A percentile compares a stretch with the other conserved stretches of the same genome.
These are phyloP conservation scores for Echiichthys vipera DNA, from an alignment of 2,797 vertebrate genomes.

Conservation along the genomic window DNA sequence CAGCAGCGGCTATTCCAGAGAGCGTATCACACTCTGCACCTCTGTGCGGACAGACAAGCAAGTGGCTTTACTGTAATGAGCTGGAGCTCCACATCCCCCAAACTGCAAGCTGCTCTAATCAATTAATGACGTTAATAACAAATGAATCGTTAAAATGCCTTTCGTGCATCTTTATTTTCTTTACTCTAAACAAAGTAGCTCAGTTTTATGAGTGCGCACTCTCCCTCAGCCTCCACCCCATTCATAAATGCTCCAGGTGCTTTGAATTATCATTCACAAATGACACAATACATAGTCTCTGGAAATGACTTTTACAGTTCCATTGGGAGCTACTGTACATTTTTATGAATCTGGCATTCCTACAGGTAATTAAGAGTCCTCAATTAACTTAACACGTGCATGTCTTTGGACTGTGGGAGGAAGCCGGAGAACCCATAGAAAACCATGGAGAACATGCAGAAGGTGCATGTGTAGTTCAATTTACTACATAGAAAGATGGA, in stretches of 20 bases:
- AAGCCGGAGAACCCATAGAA: too few species aligned
- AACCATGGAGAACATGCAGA: too few species aligned
- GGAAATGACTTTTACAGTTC: background rate
- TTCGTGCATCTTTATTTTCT: background rate
- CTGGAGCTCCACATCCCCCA: background rate
- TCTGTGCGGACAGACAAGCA: background rate
- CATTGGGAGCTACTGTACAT: too few species aligned
- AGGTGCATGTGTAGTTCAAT: too few species aligned
- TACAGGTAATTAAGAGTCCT: too few species aligned
- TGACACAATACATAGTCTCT: background rate
- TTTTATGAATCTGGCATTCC: too few species aligned
- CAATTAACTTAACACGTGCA: too few species aligned
- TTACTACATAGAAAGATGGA: too few species aligned
- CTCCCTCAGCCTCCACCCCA: background rate
- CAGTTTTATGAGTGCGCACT: background rate
- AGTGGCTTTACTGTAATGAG: background rate
- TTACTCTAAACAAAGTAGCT: background rate
- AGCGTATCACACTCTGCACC: background rate
- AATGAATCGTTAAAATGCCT: too few species aligned
- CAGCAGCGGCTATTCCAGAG: background rate
- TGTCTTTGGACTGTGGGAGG: too few species aligned
- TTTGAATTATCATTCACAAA: background rate
- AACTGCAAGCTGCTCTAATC: conserved; percentile 15
- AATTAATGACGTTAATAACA: conserved; percentile 52
- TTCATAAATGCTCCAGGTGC: background rate